Evolutionary conservation across 2,888 invertebrate species (phyloP).

Genomic region (Drosophila subquinaria): DNA sequence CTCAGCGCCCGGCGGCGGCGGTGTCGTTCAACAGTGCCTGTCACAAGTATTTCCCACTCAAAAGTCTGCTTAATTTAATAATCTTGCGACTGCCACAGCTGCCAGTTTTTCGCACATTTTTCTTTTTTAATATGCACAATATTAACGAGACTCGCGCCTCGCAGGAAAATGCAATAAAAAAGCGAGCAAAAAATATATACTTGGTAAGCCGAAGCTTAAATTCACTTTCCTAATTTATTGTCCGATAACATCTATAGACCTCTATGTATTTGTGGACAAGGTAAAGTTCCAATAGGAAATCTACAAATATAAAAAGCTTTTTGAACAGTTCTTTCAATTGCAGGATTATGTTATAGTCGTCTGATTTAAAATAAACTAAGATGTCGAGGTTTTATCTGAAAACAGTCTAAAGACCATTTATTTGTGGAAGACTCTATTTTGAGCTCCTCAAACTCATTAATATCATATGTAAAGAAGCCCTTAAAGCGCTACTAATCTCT

Average conservation of each 20-base stretch:
- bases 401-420: not conserved
- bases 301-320: too few species aligned
- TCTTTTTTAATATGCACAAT: slow-evolving; percentile 48
- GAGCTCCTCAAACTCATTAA: not conserved
- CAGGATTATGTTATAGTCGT: too few species aligned
- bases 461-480: too few species aligned
- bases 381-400: too few species aligned
- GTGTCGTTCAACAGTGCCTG: slow-evolving; percentile 12
- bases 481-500: not conserved
- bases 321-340: too few species aligned
- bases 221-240: not conserved
- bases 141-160: slow-evolving; percentile 30
- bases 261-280: too few species aligned
- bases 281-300: too few species aligned
- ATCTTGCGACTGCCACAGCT: slow-evolving; percentile 23
- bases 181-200: too few species aligned
- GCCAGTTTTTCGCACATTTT: slow-evolving; percentile 40
- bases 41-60: slow-evolving; percentile 25
- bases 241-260: too few species aligned
- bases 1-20: slow-evolving; percentile 3
- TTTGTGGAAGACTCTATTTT: not conserved
- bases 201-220: not conserved
- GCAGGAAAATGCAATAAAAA: slow-evolving; percentile 70
- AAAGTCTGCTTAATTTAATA: slow-evolving; percentile 65
- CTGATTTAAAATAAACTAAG: too few species aligned